A percentile compares a stretch with the other conserved stretches of the same genome.
Conservation (phyloP, 2,113 vertebrate genomes). For the Bubo bubo region DNA sequence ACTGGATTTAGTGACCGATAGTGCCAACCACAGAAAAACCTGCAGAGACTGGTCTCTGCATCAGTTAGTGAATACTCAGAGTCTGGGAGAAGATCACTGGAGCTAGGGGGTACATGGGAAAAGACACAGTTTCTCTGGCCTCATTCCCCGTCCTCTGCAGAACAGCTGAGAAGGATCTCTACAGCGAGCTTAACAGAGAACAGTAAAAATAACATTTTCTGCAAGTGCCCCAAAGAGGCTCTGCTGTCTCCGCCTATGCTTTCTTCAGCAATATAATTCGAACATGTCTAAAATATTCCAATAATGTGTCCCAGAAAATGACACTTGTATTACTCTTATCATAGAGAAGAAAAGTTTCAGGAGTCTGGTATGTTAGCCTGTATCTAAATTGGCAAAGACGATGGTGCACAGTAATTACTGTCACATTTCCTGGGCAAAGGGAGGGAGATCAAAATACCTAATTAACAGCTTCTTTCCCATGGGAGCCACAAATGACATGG, state of each 20-base stretch:
- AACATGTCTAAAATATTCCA: neutral
- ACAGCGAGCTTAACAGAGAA: neutral
- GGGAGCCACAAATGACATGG: neutral
- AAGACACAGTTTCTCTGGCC: neutral
- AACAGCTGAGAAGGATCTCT: neutral
- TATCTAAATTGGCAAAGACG: neutral
- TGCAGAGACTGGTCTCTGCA: neutral
- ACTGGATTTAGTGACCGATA: neutral
- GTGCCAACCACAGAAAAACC: neutral
- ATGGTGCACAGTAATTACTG: conserved; percentile 21
- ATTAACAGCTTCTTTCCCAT: conserved; percentile 36
- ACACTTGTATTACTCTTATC: neutral
- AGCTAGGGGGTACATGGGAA: neutral
- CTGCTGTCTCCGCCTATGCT: neutral
- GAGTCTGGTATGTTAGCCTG: neutral
- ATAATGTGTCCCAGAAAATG: neutral
- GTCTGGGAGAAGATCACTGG: neutral
- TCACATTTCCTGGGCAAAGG: neutral
- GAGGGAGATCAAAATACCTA: conserved; percentile 5
- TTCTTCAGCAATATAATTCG: neutral
- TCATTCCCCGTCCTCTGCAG: neutral
- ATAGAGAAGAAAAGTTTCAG: neutral
- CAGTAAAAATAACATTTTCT: neutral
- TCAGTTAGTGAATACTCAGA: neutral
- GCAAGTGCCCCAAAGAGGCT: neutral